These are phyloP conservation scores for Bedellia somnulentella DNA, from an alignment of 2,888 invertebrate genomes.

Conservation along the genomic window DNA sequence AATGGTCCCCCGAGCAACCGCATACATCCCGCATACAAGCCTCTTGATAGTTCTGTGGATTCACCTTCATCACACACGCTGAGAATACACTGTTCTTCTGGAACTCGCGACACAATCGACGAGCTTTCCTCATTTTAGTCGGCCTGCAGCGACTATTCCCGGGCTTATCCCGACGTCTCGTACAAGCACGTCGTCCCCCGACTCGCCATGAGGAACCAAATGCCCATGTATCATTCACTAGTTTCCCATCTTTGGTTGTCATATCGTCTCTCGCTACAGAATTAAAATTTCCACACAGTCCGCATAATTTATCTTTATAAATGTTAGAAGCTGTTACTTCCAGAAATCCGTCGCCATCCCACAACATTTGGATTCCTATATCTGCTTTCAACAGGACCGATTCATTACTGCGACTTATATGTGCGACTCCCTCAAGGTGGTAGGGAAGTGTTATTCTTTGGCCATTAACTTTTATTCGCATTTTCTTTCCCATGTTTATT, in stretches of 20 bases:
- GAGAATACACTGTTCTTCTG: slow-evolving; percentile 64
- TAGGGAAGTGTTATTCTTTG: slow-evolving; percentile 73
- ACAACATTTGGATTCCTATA: slow-evolving; percentile 81
- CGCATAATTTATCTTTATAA: slow-evolving; percentile 80
- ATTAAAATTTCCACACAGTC: slow-evolving; percentile 95
- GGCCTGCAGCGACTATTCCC: slow-evolving; percentile 48
- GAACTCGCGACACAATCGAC: slow-evolving; percentile 55
- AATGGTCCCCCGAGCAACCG: slow-evolving; percentile 77
- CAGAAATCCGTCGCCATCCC: slow-evolving; percentile 92
- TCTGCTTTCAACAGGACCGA: slow-evolving; percentile 68
- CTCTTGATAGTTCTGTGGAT: slow-evolving; percentile 80
- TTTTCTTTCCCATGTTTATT: slow-evolving; percentile 83
- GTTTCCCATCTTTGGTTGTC: slow-evolving; percentile 67
- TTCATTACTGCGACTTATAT: slow-evolving; percentile 67
- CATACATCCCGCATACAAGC: slow-evolving; percentile 88
- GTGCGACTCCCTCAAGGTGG: slow-evolving; percentile 53
- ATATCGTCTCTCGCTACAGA: slow-evolving; percentile 84
- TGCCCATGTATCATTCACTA: slow-evolving; percentile 66
- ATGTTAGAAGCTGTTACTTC: slow-evolving; percentile 78
- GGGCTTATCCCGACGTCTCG: slow-evolving; percentile 56
- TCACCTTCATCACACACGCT: slow-evolving; percentile 77
- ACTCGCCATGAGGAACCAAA: slow-evolving; percentile 93
- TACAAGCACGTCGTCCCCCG: slow-evolving; percentile 76
- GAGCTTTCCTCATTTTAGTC: slow-evolving; percentile 40
- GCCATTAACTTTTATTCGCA: slow-evolving; percentile 85